phyloP scores from a whole-genome alignment of 2,797 vertebrate species.

The Macropodus opercularis region DNA sequence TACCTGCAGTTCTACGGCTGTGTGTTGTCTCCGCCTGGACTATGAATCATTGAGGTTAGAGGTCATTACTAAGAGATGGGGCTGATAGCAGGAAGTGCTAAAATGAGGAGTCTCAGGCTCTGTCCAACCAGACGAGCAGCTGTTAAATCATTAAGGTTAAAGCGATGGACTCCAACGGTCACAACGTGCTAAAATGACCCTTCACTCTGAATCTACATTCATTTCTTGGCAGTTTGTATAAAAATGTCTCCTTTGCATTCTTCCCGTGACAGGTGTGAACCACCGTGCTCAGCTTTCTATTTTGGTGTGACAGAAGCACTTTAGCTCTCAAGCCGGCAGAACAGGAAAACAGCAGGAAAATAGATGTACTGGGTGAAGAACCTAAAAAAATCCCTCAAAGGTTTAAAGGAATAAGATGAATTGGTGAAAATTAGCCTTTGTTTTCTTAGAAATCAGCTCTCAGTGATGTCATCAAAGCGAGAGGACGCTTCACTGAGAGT shows the following conservation, averaged over 20 bases:
- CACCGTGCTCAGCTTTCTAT: constrained; percentile 49
- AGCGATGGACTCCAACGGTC: constrained; percentile 16
- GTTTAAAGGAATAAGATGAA: constrained; percentile 44
- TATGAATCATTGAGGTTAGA: constrained; percentile 65
- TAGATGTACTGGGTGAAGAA: constrained; percentile 20
- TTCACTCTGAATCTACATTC: constrained; percentile 40
- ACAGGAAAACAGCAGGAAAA: constrained; percentile 41
- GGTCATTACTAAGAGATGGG: constrained; percentile 63
- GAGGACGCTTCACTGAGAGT: constrained; percentile 38
- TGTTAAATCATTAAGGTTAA: constrained; percentile 67
- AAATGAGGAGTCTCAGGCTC: constrained; percentile 48
- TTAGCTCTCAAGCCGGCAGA: constrained; percentile 37
- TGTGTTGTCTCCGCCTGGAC: constrained; percentile 4
- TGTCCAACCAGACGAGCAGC: constrained; percentile 3
- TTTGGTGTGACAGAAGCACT: constrained; percentile 62
- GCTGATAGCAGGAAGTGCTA: constrained; percentile 55
- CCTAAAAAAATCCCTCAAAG: constrained; percentile 31
- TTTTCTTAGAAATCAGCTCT: constrained; percentile 41
- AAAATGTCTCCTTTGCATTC: constrained; percentile 37
- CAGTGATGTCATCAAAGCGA: constrained; percentile 35
- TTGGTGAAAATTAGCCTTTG: constrained; percentile 50
- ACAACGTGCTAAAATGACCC: constrained; percentile 55
- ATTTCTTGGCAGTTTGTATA: constrained; percentile 40
- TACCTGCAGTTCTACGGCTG: constrained; percentile 4
- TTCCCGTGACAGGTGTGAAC: constrained; percentile 56